These are phyloP conservation scores for Microtus montanus DNA, from an alignment of 2,113 vertebrate species.

Conservation along the genomic window DNA sequence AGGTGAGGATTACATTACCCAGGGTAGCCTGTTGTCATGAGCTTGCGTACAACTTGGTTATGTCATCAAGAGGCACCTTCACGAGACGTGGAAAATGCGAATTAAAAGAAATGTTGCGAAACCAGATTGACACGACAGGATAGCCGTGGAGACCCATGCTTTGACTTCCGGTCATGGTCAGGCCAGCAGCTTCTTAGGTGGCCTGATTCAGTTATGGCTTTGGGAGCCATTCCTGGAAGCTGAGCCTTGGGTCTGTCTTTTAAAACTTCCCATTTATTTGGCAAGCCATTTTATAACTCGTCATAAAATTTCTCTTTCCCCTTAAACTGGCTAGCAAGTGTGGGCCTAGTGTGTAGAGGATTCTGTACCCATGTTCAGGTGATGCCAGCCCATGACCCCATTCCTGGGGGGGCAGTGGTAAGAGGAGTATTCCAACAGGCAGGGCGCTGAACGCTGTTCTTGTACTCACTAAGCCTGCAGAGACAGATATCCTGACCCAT, in stretches of 20 bases:
- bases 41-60: neutral
- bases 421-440: neutral
- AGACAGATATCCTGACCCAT: neutral
- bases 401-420: neutral
- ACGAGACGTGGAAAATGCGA: conserved; percentile 3
- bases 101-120: neutral
- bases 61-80: neutral
- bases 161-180: neutral
- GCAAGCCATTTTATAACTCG: conserved; percentile 38
- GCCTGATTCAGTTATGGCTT: conserved; percentile 27
- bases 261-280: conserved; percentile 15
- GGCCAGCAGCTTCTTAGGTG: neutral
- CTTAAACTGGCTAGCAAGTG: conserved; percentile 1
- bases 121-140: neutral
- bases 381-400: accelerated
- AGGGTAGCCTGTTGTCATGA: neutral
- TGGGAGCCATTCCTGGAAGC: conserved; percentile 40
- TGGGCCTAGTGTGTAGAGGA: neutral
- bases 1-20: neutral
- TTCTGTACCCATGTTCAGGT: neutral
- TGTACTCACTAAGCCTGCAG: neutral
- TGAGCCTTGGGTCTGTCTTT: conserved; percentile 34
- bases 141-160: neutral
- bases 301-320: conserved; percentile 22
- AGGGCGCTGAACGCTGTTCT: no score